A percentile compares a stretch with the other conserved stretches of the same genome.
Evolutionary conservation across 2,113 vertebrate species (phyloP).

Genomic region (Canis aureus): DNA sequence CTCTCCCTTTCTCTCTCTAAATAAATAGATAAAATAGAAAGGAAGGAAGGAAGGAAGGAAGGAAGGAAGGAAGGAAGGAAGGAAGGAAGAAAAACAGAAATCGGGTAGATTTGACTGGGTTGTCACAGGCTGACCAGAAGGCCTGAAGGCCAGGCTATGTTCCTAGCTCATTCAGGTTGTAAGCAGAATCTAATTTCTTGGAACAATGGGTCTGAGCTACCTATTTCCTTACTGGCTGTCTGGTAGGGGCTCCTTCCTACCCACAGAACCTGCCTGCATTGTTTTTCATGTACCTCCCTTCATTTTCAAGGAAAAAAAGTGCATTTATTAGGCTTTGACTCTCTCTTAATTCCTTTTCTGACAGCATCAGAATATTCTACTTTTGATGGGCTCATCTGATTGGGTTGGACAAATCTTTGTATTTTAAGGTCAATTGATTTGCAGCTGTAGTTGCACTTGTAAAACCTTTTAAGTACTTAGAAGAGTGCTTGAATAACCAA

Average conservation of each 20-base stretch:
- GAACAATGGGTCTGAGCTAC: background rate
- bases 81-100: background rate
- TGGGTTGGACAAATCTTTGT: background rate
- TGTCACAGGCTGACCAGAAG: background rate
- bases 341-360: background rate
- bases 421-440: background rate
- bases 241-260: background rate
- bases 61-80: background rate
- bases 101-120: background rate
- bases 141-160: background rate
- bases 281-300: background rate
- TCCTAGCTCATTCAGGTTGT: background rate
- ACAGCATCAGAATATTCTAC: background rate
- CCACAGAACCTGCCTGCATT: background rate
- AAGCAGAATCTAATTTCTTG: background rate
- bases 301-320: background rate
- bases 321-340: background rate
- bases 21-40: background rate
- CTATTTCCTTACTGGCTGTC: background rate
- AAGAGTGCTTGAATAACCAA: background rate
- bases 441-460: background rate
- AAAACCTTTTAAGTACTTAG: background rate
- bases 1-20: background rate
- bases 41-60: too few relatives aligned
- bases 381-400: background rate